Conservation (phyloP, 2,888 invertebrate genomes). For the Venustoraphidia nigricollis region DNA sequence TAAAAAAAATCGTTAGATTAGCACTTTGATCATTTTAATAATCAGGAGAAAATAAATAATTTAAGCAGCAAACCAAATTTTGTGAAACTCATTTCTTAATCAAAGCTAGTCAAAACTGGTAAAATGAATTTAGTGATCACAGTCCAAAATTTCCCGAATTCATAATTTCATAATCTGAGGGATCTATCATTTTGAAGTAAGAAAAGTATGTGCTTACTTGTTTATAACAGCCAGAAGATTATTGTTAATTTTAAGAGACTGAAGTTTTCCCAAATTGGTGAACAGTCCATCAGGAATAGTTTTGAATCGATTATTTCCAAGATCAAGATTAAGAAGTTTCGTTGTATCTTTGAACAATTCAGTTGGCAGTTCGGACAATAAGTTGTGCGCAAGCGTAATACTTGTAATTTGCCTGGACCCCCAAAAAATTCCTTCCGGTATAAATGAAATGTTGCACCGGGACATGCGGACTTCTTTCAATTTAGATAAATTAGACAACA, state of each 20-base stretch:
- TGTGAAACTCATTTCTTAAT: too few relatives aligned
- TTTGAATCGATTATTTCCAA: constrained; percentile 47
- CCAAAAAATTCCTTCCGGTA: constrained; percentile 45
- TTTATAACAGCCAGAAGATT: constrained; percentile 45
- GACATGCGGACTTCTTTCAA: constrained; percentile 39
- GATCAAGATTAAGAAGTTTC: constrained; percentile 42
- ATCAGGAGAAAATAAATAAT: too few relatives aligned
- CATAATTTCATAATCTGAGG: too few relatives aligned
- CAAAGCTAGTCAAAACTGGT: too few relatives aligned
- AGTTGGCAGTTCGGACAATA: constrained; percentile 33
- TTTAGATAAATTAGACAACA: constrained; percentile 43
- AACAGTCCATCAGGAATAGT: constrained; percentile 43
- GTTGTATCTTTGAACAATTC: constrained; percentile 45
- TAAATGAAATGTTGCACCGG: constrained; percentile 27
- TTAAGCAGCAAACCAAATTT: too few relatives aligned
- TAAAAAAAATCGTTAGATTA: too few relatives aligned
- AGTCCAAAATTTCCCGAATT: too few relatives aligned
- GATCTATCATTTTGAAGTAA: too few relatives aligned
- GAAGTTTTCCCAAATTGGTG: constrained; percentile 36
- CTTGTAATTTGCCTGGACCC: constrained; percentile 38
- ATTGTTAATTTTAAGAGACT: constrained; percentile 42
- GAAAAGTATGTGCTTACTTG: constrained; percentile 36
- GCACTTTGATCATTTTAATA: too few relatives aligned
- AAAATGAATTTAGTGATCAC: too few relatives aligned
- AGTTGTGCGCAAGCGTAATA: constrained; percentile 12